Evolutionary conservation across 2,113 vertebrate genomes (phyloP).

Genomic region (Trogon melanurus): DNA sequence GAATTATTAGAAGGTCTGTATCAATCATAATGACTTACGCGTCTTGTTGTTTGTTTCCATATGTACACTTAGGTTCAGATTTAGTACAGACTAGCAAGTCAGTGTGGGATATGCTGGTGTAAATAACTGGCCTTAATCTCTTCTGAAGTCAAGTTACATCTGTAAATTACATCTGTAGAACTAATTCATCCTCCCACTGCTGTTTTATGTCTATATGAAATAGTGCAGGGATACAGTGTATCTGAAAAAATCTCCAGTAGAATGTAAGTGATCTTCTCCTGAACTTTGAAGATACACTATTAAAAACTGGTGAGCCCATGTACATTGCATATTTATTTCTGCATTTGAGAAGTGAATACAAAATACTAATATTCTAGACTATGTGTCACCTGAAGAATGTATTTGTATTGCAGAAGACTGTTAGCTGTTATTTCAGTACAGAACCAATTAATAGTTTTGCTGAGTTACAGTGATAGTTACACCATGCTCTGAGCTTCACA

Average conservation of each 20-base stretch:
- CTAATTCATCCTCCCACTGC: background rate
- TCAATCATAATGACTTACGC: background rate
- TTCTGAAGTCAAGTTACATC: background rate
- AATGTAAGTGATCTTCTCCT: background rate
- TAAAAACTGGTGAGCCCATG: background rate
- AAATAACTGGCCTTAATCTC: constrained; percentile 20
- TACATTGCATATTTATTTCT: background rate
- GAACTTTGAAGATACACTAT: background rate
- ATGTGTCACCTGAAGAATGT: background rate
- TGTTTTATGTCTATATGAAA: background rate
- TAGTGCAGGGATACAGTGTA: background rate
- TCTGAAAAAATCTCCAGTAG: background rate
- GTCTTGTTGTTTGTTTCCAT: background rate
- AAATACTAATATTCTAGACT: background rate
- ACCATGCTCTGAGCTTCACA: background rate
- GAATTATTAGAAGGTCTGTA: background rate
- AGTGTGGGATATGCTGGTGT: background rate
- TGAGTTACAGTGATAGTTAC: background rate
- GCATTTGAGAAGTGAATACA: background rate
- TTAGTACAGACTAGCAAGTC: background rate
- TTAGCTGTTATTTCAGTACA: background rate
- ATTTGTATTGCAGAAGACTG: background rate
- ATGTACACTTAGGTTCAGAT: background rate
- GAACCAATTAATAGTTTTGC: background rate
- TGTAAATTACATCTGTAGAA: background rate